Conservation (phyloP, 2,888 invertebrate species). For the Drosophila heteroneura region DNA sequence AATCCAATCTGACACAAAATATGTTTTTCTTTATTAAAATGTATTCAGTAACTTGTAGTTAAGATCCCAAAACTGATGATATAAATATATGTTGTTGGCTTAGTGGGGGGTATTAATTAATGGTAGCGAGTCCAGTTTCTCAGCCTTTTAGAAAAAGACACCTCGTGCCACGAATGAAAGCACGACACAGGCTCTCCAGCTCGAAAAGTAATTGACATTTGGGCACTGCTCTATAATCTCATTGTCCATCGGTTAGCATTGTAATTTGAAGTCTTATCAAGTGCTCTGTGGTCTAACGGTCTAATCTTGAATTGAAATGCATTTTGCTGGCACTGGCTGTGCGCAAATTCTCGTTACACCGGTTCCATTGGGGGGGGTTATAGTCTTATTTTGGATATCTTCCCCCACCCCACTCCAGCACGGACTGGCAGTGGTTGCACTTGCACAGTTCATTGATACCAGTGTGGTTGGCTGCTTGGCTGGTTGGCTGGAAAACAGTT, state of each 20-base stretch:
- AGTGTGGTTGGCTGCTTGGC: constrained; percentile 14
- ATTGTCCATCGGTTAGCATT: background rate
- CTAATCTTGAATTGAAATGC: constrained; percentile 27
- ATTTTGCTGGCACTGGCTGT: constrained; percentile 17
- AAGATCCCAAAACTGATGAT: background rate
- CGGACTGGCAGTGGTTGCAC: constrained; percentile 26
- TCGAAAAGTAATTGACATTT: background rate
- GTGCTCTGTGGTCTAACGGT: constrained; percentile 18
- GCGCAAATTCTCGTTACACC: constrained; percentile 64
- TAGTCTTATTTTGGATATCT: constrained; percentile 19
- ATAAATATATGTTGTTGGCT: background rate
- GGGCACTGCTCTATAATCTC: background rate
- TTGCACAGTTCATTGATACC: constrained; percentile 69
- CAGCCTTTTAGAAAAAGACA: background rate
- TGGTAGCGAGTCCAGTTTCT: background rate
- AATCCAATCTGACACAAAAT: background rate
- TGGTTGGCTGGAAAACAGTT: constrained; percentile 56
- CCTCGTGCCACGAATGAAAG: background rate
- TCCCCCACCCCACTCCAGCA: background rate
- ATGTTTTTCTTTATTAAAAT: background rate
- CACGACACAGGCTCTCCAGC: background rate
- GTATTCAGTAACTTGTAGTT: background rate
- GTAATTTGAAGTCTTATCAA: constrained; percentile 20
- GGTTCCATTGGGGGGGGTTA: constrained; percentile 44
- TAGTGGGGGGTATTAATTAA: background rate